Percentiles rank a stretch among this genome's conserved stretches.
phyloP scores from a whole-genome alignment of 2,797 vertebrate genomes.

The Phataginus tetradactyla region DNA sequence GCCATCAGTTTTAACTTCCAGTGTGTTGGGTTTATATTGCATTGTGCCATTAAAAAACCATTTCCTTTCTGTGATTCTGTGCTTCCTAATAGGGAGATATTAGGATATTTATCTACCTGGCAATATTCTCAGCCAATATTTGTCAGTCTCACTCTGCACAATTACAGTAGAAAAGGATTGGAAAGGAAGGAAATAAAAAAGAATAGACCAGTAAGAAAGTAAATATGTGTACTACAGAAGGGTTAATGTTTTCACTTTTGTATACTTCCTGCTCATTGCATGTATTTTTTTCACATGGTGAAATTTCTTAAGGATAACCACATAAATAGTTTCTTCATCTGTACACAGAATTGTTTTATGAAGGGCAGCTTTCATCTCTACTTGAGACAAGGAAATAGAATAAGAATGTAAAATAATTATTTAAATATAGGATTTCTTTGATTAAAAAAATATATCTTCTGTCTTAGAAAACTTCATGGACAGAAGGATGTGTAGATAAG shows the following conservation, averaged over 20 bases:
- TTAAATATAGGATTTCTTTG: conserved; percentile 5
- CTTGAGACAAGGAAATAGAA: background rate
- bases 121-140: conserved; percentile 62
- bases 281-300: background rate
- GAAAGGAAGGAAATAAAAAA: conserved; percentile 36
- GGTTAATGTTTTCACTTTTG: background rate
- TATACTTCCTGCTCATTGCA: background rate
- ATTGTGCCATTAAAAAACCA: conserved; percentile 69
- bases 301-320: conserved; percentile 42
- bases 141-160: conserved; percentile 51
- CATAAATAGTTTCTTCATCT: background rate
- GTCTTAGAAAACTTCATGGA: background rate
- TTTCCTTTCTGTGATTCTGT: conserved; percentile 68
- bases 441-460: conserved; percentile 22
- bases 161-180: conserved; percentile 27
- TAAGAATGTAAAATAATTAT: background rate
- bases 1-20: conserved; percentile 62
- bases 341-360: background rate
- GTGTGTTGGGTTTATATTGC: conserved; percentile 62
- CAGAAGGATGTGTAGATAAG: background rate
- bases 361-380: background rate
- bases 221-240: background rate
- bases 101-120: conserved; percentile 75
- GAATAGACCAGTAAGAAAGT: background rate
- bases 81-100: conserved; percentile 71